Base-by-base conservation (phyloP, 2,113 vertebrate species). In the Brachyistius frenatus region DNA sequence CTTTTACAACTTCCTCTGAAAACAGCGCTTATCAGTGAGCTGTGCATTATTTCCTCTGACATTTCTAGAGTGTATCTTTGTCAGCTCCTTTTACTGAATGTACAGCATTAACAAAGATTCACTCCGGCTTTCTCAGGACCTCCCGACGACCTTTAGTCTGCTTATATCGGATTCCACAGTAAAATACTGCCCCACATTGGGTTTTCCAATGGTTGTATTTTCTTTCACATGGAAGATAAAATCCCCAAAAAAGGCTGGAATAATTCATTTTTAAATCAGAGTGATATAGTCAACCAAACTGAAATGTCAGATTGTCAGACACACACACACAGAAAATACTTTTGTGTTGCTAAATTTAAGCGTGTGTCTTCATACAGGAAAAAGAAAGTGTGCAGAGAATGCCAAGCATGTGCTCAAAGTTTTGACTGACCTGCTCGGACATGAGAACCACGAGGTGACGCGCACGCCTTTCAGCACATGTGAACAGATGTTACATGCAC, bases 381-480 rank as follows among this genome's bases (percentile, higher is more conserved):
- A 97, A 93, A 96, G 92, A 88, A 95, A 94, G 92, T 99, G 98
- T 86, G 95, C 95, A 57, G 95, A 95, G 81, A 94, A 94, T 0
- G 93, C 95, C 13, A 95, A 96, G 11, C 94, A 94, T 4, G 94
- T 96, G 37, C 95, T 99, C 44, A 98, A 93, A 88, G 96, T 98
- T 66, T 94, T 99, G 13, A 96, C 96, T 1, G 95, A 97, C 88
- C 96, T 99, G 57, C 95, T 99, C 5, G 97, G 96, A 87, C 97
- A 99, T 0, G 97, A 99, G 76, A 98, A 98, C 87, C 95, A 96
- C 0, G 96, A 99, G 97, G 98, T 99, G 94, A 82, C 16, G 10
- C n/a, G 73, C 55, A 52, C 57, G 73, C 56, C 50, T 9, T 8
- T 47, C 58, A 69, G 3, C 75, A 74, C 73, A 68, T 31, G 13